Percentiles rank a stretch among this genome's conserved stretches.
Evolutionary conservation across 2,888 invertebrate genomes (phyloP).

Genomic region (Caenorhabditis drosophilae): DNA sequence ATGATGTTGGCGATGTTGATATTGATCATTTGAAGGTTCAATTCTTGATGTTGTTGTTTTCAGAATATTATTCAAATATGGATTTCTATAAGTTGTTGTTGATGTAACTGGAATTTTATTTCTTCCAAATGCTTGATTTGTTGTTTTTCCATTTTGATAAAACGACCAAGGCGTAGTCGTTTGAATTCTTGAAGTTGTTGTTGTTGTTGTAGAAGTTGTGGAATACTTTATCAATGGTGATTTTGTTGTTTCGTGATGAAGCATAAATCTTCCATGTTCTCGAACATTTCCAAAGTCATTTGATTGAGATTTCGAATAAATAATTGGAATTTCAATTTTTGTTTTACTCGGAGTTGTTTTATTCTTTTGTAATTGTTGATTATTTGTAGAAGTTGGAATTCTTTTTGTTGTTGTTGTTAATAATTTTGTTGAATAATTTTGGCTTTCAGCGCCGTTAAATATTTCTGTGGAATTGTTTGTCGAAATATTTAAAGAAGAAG

Average conservation of each 20-base stretch:
- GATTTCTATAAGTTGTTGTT: constrained; percentile 8
- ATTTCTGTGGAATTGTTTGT: too few species aligned
- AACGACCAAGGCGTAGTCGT: background rate
- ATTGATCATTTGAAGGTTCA: background rate
- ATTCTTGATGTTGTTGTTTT: constrained; percentile 13
- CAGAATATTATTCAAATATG: constrained; percentile 17
- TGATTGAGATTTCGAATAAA: too few species aligned
- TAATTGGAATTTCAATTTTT: too few species aligned
- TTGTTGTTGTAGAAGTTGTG: background rate
- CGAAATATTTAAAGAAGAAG: too few species aligned
- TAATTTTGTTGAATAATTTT: too few species aligned
- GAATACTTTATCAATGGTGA: background rate
- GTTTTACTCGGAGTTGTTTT: too few species aligned
- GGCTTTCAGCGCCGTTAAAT: too few species aligned
- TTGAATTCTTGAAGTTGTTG: background rate
- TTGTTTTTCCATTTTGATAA: background rate
- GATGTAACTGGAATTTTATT: constrained; percentile 19
- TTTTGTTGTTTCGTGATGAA: background rate
- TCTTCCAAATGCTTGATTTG: constrained; percentile 6
- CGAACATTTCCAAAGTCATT: too few species aligned
- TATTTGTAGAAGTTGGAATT: too few species aligned
- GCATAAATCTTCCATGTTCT: too few species aligned
- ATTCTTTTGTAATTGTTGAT: too few species aligned
- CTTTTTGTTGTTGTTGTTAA: too few species aligned
- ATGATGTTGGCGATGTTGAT: constrained; percentile 11